Conservation (phyloP, 2,797 vertebrate species). For the Uromys caudimaculatus region DNA sequence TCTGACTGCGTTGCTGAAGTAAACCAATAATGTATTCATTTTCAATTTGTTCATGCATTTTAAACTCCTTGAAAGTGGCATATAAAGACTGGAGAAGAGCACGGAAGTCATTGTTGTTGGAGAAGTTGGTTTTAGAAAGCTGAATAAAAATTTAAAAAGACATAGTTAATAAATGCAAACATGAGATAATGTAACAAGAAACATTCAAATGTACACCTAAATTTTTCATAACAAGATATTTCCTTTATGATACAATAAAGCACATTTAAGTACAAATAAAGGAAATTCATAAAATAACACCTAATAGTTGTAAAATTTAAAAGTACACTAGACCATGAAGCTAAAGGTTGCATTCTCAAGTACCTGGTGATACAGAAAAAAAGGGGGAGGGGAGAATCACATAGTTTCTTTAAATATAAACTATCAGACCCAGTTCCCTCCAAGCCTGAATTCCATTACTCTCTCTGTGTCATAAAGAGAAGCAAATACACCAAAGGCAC, state of each 20-base stretch:
- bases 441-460: constrained; percentile 4
- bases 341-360: neutral
- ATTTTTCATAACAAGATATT: constrained; percentile 30
- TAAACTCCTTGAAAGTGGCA: constrained; percentile 99
- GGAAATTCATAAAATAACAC: constrained; percentile 36
- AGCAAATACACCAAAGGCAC: neutral
- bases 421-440: neutral
- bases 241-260: neutral
- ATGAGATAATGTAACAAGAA: constrained; percentile 34
- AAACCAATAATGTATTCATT: constrained; percentile 98
- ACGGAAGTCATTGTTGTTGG: constrained; percentile 98
- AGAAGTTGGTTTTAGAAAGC: constrained; percentile 99
- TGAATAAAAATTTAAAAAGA: constrained; percentile 82
- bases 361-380: neutral
- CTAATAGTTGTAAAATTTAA: neutral
- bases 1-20: constrained; percentile 96
- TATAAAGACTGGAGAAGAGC: constrained; percentile 97
- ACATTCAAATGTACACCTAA: constrained; percentile 35
- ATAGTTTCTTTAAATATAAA: constrained; percentile 49
- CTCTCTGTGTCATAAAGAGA: neutral
- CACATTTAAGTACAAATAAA: constrained; percentile 31
- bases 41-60: constrained; percentile 99
- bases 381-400: neutral
- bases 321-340: constrained; percentile 11
- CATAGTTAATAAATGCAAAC: constrained; percentile 57